Percentiles rank a stretch among this genome's conserved stretches.
Evolutionary conservation across 2,797 vertebrate genomes (phyloP).

Genomic region (Balearica regulorum): DNA sequence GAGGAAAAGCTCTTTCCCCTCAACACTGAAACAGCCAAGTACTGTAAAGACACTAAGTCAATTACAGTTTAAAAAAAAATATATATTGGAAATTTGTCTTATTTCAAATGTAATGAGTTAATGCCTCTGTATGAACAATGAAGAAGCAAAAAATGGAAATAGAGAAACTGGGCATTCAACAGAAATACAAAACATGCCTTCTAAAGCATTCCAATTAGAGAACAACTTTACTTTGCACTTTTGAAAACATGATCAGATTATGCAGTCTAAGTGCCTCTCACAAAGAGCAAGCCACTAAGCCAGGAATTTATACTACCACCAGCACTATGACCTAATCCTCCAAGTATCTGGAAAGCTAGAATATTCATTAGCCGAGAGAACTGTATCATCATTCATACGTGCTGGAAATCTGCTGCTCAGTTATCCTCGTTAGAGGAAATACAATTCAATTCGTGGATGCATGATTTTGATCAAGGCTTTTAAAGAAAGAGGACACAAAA

Average conservation of each 20-base stretch:
- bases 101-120: not conserved
- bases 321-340: slow-evolving; percentile 38
- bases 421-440: not conserved
- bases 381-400: not conserved
- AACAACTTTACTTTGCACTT: not conserved
- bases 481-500: not conserved
- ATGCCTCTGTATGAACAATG: not conserved
- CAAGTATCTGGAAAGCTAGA: slow-evolving; percentile 35
- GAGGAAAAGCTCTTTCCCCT: not conserved
- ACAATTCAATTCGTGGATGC: not conserved
- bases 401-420: not conserved
- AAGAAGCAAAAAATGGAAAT: not conserved
- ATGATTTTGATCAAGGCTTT: not conserved
- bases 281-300: not conserved
- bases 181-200: not conserved
- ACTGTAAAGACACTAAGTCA: not conserved
- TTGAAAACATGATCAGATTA: not conserved
- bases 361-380: slow-evolving; percentile 28
- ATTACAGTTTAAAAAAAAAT: not conserved
- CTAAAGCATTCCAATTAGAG: not conserved
- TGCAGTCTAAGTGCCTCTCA: not conserved
- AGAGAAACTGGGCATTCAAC: not conserved
- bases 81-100: not conserved
- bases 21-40: not conserved
- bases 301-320: not conserved